Evolutionary conservation across 2,888 invertebrate genomes (phyloP).

Genomic region (Frankliniella fusca): DNA sequence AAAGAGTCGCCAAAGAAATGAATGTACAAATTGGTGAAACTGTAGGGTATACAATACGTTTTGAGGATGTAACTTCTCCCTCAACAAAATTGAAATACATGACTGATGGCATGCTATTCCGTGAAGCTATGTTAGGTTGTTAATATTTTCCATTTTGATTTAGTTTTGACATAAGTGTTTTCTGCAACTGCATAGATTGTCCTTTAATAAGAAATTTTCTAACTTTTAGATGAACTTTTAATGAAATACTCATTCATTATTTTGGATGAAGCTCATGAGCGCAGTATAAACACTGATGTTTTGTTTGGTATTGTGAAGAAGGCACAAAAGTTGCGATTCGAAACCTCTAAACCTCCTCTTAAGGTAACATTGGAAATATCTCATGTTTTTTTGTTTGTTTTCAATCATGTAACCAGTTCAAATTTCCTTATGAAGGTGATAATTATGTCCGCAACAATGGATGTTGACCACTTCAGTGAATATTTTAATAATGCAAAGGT

Average conservation of each 20-base stretch:
- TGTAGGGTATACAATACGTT: constrained; percentile 74
- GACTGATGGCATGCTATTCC: constrained; percentile 90
- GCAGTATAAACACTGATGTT: constrained; percentile 90
- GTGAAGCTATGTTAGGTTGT: constrained; percentile 72
- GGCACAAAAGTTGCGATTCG: constrained; percentile 69
- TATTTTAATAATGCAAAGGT: constrained; percentile 86
- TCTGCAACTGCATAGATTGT: background rate
- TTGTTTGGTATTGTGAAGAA: constrained; percentile 87
- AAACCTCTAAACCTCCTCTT: constrained; percentile 57
- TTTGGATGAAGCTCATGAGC: constrained; percentile 92
- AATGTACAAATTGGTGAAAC: constrained; percentile 49
- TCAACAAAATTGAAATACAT: constrained; percentile 84
- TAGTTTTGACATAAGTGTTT: background rate
- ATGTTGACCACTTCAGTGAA: constrained; percentile 84
- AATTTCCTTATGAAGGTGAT: constrained; percentile 56
- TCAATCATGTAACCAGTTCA: constrained; percentile 1
- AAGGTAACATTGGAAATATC: constrained; percentile 53
- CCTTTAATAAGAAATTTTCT: constrained; percentile 28
- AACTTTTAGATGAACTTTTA: constrained; percentile 59
- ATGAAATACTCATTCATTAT: constrained; percentile 77
- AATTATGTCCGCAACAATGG: constrained; percentile 95
- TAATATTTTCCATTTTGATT: background rate
- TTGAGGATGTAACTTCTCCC: constrained; percentile 79
- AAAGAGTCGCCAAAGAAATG: constrained; percentile 55
- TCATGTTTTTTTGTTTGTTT: constrained; percentile 22